Evolutionary conservation across 2,113 vertebrate species (phyloP).

Genomic region (Saimiri boliviensis): DNA sequence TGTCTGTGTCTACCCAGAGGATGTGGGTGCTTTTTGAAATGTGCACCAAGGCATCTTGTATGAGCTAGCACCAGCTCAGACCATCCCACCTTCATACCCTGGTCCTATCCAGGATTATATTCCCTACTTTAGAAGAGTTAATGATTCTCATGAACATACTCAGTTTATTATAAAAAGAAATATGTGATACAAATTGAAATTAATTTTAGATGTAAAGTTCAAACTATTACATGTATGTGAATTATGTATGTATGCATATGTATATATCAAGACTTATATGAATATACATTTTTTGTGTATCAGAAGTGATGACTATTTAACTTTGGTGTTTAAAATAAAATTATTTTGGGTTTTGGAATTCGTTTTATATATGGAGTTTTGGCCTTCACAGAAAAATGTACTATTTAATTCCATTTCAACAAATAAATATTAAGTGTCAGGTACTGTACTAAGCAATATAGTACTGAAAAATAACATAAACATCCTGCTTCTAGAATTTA

Average conservation of each 20-base stretch:
- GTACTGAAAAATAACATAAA: background rate
- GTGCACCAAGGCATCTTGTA: background rate
- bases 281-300: background rate
- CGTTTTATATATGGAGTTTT: constrained; percentile 25
- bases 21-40: background rate
- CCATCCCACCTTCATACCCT: too few species aligned
- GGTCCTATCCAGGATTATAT: background rate
- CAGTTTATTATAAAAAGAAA: background rate
- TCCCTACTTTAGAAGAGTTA: background rate
- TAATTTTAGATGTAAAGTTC: background rate
- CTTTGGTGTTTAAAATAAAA: constrained; percentile 44
- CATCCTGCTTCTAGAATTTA: background rate
- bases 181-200: constrained; percentile 8
- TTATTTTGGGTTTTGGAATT: background rate
- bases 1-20: background rate
- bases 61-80: background rate
- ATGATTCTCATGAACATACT: background rate
- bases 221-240: background rate
- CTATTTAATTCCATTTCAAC: constrained; percentile 35
- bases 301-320: constrained; percentile 24
- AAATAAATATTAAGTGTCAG: background rate
- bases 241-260: background rate
- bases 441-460: background rate
- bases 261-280: background rate
- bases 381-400: background rate